Conservation (phyloP, 2,888 invertebrate species). For the Drosophila macrospina region DNA sequence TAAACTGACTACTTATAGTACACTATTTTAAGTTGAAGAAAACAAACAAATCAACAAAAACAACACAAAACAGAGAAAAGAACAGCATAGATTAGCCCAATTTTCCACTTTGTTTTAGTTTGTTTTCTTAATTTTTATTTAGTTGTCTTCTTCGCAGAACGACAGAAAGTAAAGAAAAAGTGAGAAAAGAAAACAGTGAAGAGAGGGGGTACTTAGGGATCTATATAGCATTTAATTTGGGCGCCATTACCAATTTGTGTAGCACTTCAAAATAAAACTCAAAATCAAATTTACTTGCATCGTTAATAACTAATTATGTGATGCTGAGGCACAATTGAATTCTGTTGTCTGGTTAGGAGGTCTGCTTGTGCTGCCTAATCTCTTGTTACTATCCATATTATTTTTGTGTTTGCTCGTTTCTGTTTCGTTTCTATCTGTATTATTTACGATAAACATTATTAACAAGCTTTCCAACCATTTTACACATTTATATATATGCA, state of each 20-base stretch:
- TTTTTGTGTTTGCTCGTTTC: constrained; percentile 38
- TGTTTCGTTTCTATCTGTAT: constrained; percentile 54
- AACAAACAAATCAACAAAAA: constrained; percentile 28
- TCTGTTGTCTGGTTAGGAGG: constrained; percentile 1
- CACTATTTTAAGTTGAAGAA: constrained; percentile 58
- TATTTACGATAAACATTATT: constrained; percentile 63
- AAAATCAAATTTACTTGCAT: constrained; percentile 37
- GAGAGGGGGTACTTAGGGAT: constrained; percentile 37
- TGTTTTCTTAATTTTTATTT: constrained; percentile 20
- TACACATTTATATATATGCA: constrained; percentile 81
- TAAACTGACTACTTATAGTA: constrained; percentile 53
- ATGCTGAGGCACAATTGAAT: constrained; percentile 5
- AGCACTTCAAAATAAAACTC: constrained; percentile 58
- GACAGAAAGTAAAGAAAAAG: not conserved
- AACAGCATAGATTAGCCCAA: constrained; percentile 26
- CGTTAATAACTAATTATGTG: constrained; percentile 14
- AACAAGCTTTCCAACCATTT: constrained; percentile 76
- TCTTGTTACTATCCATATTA: constrained; percentile 4
- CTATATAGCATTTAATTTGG: constrained; percentile 55
- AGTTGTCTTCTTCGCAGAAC: constrained; percentile 23
- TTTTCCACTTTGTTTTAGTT: constrained; percentile 30
- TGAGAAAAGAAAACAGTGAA: no score
- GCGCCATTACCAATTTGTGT: constrained; percentile 52
- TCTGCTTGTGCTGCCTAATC: no score
- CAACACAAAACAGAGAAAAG: constrained; percentile 8